Base-by-base conservation (phyloP, 2,113 vertebrate species). In the Gasterosteus aculeatus region DNA sequence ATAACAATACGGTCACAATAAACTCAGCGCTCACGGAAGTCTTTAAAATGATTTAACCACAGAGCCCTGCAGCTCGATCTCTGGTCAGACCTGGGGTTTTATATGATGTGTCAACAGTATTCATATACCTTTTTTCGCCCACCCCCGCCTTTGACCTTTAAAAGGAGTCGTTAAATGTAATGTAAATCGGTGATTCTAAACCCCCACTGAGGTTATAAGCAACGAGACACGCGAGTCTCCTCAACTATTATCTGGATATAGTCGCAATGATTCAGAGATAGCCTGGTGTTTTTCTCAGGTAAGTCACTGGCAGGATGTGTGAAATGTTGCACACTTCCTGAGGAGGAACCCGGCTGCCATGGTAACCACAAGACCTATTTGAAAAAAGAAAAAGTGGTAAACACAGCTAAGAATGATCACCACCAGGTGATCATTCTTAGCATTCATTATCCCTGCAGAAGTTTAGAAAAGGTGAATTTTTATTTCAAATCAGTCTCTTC, bases 271-370 rank as follows among this genome's bases (percentile, higher is more conserved):
- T 29, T 72, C 44, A 68, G 44, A 64, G 16, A 74, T 18, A 49
- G 31, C 51, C 14, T 9, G 0, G 0, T 76, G 81, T 74, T 83
- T 76, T 31, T 56, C 26, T 72, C 66, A 77, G 67, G 42, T 10
- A 29, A 47, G 18, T 62, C 53, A 39, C 58, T 60, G n/a, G 58
- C 62, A 81, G 69, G 69, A 82, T 58, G 68, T 78, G 87, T 64
- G 83, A 69, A 89, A 91, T 93, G 87, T 64, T 46, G 59, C 85
- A 44, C 57, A 93, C 89, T 89, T 92, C 92, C 91, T 91, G 87
- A 38, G 60, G 68, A 81, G 31, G 57, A 61, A 54, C 35, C 11
- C 8, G 16, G 69, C 29, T 68, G 77, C 80, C 77, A 88, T 89
- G 73, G 78, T 56, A 81, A 90, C 84, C 77, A 72, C 4, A 76